These are phyloP conservation scores for Ashinkailepas kermadecensis DNA, from an alignment of 2,888 invertebrate genomes.

Conservation along the genomic window DNA sequence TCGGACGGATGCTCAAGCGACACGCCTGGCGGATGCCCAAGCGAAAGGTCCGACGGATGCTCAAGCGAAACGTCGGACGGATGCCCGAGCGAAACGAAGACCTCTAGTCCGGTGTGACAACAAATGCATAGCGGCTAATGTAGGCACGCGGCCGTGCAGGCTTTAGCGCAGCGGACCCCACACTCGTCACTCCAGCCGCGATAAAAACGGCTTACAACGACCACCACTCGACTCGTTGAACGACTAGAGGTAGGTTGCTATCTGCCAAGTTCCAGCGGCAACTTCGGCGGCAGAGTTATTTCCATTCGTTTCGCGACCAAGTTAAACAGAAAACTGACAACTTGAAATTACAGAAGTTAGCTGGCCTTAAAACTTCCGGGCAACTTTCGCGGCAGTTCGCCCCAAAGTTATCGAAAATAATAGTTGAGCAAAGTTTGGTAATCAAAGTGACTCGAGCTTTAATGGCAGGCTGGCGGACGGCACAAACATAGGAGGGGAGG, in stretches of 20 bases:
- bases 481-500: background rate
- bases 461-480: background rate
- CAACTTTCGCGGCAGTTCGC: background rate
- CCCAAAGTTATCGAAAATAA: conserved; percentile 15
- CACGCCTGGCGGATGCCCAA: too few relatives aligned
- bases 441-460: conserved; percentile 3
- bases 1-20: too few relatives aligned
- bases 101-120: too few relatives aligned
- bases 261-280: background rate
- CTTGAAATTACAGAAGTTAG: conserved; percentile 18
- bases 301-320: background rate
- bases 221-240: background rate
- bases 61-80: too few relatives aligned
- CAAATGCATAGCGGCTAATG: too few relatives aligned
- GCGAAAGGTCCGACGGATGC: too few relatives aligned
- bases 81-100: too few relatives aligned
- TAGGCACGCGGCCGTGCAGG: too few relatives aligned
- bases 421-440: conserved; percentile 9
- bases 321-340: background rate
- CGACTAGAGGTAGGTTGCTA: background rate
- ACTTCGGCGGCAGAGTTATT: background rate
- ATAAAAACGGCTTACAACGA: too few relatives aligned
- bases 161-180: too few relatives aligned
- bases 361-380: conserved; percentile 9
- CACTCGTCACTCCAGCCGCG: too few relatives aligned